phyloP scores from a whole-genome alignment of 2,113 vertebrate species.

The Eonycteris spelaea region DNA sequence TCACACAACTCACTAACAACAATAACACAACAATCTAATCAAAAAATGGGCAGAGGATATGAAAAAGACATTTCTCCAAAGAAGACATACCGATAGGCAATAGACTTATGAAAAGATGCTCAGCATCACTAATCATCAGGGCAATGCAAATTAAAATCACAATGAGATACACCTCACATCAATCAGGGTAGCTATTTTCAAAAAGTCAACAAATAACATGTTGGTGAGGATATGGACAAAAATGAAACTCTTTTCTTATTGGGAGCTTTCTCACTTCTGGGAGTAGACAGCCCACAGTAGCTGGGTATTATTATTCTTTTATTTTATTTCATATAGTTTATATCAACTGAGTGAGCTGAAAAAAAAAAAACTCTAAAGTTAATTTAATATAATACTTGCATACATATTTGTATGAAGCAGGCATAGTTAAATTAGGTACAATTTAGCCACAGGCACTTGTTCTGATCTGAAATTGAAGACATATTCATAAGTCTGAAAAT shows the following conservation, averaged over 20 bases:
- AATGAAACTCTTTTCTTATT: background rate
- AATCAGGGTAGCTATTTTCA: too few relatives aligned
- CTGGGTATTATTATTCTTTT: background rate
- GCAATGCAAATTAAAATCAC: too few relatives aligned
- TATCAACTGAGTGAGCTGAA: background rate
- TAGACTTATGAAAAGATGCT: too few relatives aligned
- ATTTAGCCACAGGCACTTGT: background rate
- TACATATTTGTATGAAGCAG: background rate
- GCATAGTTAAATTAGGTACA: slow-evolving; percentile 35
- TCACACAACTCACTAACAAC: too few relatives aligned
- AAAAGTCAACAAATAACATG: too few relatives aligned
- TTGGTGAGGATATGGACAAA: too few relatives aligned
- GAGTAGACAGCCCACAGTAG: background rate
- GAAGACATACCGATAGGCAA: too few relatives aligned
- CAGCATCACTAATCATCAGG: too few relatives aligned
- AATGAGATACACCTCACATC: too few relatives aligned
- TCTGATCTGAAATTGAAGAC: slow-evolving; percentile 9
- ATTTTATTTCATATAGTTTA: background rate
- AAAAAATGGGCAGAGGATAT: too few relatives aligned
- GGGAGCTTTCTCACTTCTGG: background rate
- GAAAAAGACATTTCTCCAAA: too few relatives aligned
- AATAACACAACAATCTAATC: too few relatives aligned
- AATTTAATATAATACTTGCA: background rate
- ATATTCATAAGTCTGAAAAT: background rate
- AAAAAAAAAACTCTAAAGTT: background rate